These are phyloP conservation scores for Drosophila ezoana DNA, from an alignment of 2,888 invertebrate genomes.

Conservation along the genomic window DNA sequence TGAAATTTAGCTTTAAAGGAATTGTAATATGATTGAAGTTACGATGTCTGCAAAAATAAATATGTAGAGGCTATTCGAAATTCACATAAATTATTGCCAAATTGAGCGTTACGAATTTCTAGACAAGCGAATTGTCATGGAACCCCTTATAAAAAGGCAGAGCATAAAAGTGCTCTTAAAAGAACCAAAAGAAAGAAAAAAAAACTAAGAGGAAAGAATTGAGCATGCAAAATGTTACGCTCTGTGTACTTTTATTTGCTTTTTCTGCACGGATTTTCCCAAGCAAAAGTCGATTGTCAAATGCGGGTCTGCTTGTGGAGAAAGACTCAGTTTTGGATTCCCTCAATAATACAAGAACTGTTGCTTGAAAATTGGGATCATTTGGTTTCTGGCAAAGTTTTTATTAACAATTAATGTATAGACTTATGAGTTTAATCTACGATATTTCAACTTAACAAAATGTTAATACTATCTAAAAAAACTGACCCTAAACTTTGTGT, in stretches of 20 bases:
- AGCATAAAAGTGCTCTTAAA: not conserved
- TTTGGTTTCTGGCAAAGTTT: no score
- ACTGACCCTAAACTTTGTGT: no score
- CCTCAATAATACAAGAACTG: no score
- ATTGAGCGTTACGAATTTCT: conserved; percentile 14
- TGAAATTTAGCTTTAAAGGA: no score
- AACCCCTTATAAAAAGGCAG: not conserved
- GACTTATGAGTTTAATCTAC: no score
- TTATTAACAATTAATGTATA: no score
- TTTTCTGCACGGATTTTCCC: conserved; percentile 1
- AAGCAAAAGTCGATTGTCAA: not conserved
- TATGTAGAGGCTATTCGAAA: not conserved
- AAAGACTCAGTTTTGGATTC: not conserved
- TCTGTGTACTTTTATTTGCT: conserved; percentile 11
- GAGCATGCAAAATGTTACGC: conserved; percentile 16
- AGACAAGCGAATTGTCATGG: conserved; percentile 4
- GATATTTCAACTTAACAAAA: no score
- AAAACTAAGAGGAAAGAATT: not conserved
- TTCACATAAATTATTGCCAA: conserved; percentile 14
- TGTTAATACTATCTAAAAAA: no score
- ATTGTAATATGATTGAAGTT: not conserved
- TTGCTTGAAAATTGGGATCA: not conserved
- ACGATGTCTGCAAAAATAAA: not conserved
- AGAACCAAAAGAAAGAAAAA: not conserved
- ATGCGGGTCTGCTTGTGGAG: no score